Percentiles rank a stretch among this genome's conserved stretches.
These are phyloP conservation scores for Prunella fulvescens DNA, from an alignment of 2,113 vertebrate genomes.

Conservation along the genomic window DNA sequence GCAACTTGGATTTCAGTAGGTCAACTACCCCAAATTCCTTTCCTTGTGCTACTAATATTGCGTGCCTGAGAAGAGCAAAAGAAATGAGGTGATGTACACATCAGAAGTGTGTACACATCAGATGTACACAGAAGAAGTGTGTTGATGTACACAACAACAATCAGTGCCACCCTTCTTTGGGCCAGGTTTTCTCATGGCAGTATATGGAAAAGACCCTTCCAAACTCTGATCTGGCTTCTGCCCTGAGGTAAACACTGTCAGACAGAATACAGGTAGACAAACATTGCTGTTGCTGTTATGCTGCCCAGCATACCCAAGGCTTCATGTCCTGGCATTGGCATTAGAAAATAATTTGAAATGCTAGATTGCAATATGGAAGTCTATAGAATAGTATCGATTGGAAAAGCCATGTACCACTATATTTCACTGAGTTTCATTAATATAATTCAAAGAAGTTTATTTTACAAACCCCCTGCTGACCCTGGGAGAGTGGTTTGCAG, in stretches of 20 bases:
- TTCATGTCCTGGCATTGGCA: neutral
- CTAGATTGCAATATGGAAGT: neutral
- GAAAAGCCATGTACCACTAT: neutral
- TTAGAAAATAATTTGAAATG: neutral
- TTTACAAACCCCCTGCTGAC: neutral
- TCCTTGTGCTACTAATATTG: neutral
- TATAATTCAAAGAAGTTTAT: neutral
- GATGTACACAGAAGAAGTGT: no score
- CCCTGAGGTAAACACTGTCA: neutral
- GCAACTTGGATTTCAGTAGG: neutral
- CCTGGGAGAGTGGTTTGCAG: neutral
- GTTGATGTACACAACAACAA: neutral
- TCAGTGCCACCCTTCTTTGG: neutral
- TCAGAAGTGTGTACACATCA: no score
- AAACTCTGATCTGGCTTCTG: neutral
- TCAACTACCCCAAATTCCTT: neutral
- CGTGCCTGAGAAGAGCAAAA: neutral
- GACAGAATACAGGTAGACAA: neutral
- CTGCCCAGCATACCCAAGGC: neutral
- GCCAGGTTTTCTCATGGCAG: neutral
- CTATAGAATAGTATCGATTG: neutral
- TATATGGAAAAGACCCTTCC: neutral
- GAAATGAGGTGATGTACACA: rapidly evolving
- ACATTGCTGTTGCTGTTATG: rapidly evolving
- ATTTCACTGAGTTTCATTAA: neutral